Evolutionary conservation across 2,888 invertebrate genomes (phyloP).

Genomic region (Dicyrtoma fusca): DNA sequence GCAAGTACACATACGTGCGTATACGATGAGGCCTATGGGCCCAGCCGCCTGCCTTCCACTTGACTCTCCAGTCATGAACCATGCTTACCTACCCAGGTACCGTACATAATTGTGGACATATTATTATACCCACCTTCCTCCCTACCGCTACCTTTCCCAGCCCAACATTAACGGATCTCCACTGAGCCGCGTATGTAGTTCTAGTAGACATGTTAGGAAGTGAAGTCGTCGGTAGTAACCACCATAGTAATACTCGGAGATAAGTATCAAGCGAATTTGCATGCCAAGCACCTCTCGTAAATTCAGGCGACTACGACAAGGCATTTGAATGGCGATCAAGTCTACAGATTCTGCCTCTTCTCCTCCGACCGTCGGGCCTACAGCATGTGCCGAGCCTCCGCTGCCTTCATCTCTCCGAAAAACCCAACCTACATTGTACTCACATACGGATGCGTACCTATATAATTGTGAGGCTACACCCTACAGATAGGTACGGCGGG

Average conservation of each 20-base stretch:
- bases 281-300: slow-evolving; percentile 33
- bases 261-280: slow-evolving; percentile 32
- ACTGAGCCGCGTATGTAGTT: too few relatives aligned
- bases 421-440: background rate
- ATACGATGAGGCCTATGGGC: too few relatives aligned
- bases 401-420: background rate
- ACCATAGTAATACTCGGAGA: slow-evolving; percentile 1
- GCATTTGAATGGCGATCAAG: slow-evolving; percentile 10
- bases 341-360: background rate
- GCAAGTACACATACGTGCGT: background rate
- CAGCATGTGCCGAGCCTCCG: background rate
- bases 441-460: too few relatives aligned
- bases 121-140: too few relatives aligned
- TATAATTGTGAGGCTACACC: too few relatives aligned
- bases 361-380: background rate
- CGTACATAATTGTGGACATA: too few relatives aligned
- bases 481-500: too few relatives aligned
- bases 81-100: too few relatives aligned
- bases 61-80: too few relatives aligned
- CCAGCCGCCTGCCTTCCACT: too few relatives aligned
- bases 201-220: background rate
- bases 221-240: background rate
- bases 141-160: too few relatives aligned
- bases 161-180: too few relatives aligned
- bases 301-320: slow-evolving; percentile 20